Percentiles rank a stretch among this genome's conserved stretches.
Evolutionary conservation across 1,140 invertebrate species (phyloP).

Genomic region (Ostrea edulis): DNA sequence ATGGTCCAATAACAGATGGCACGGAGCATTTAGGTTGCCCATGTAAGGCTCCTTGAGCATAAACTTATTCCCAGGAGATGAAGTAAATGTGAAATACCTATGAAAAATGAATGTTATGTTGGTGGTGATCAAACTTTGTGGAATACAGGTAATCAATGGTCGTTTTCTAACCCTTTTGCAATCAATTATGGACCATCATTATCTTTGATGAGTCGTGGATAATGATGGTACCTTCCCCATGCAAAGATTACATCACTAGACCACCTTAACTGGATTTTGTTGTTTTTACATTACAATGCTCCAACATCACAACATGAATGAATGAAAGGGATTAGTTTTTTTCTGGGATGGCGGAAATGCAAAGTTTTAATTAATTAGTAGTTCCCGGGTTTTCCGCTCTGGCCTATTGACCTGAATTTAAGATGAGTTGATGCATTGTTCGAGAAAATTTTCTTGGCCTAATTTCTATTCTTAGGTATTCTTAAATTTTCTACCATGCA

Average conservation of each 20-base stretch:
- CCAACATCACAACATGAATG: conserved; percentile 8
- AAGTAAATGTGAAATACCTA: neutral
- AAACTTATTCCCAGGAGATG: neutral
- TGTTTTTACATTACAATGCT: neutral
- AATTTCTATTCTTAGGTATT: neutral
- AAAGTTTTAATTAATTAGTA: conserved; percentile 30
- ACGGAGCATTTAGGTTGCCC: neutral
- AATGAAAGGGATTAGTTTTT: conserved; percentile 4
- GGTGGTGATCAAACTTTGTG: neutral
- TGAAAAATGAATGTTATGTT: conserved; percentile 23
- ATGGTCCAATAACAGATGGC: no score
- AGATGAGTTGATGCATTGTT: neutral
- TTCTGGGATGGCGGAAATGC: neutral
- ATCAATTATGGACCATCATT: conserved; percentile 30
- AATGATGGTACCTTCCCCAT: conserved; percentile 18
- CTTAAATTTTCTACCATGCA: neutral
- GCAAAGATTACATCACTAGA: conserved; percentile 9
- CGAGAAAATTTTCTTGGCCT: neutral
- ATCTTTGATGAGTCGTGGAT: neutral
- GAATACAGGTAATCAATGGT: conserved; percentile 1
- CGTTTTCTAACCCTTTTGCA: neutral
- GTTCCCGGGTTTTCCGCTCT: neutral
- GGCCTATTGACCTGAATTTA: neutral
- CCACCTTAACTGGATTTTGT: neutral
- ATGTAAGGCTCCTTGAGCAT: neutral